These are phyloP conservation scores for Anticlea derivata DNA, from an alignment of 2,888 invertebrate species.

Conservation along the genomic window DNA sequence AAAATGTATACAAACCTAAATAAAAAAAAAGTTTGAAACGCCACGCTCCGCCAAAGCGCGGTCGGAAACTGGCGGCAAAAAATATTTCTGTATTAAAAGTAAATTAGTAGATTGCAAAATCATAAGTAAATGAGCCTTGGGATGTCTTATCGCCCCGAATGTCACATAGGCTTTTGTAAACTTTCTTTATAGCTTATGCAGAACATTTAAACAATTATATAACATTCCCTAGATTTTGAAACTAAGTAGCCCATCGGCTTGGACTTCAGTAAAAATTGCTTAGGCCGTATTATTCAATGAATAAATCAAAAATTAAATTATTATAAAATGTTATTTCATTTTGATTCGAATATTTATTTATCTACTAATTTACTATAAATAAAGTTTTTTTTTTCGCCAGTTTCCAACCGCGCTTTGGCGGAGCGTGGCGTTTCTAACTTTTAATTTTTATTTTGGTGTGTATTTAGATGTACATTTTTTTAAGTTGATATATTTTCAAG, in stretches of 20 bases:
- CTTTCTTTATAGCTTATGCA: slow-evolving; percentile 15
- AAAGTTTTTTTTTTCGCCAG: slow-evolving; percentile 46
- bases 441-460: slow-evolving; percentile 10
- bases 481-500: too few relatives aligned
- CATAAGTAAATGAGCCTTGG: slow-evolving; percentile 45
- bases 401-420: slow-evolving; percentile 43
- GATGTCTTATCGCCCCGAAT: slow-evolving; percentile 45
- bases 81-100: slow-evolving; percentile 49
- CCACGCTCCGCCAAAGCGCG: slow-evolving; percentile 40
- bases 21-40: slow-evolving; percentile 19
- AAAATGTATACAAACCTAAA: slow-evolving; percentile 3
- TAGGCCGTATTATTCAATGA: too few relatives aligned
- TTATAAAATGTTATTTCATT: neutral
- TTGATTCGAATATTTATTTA: neutral
- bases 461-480: slow-evolving; percentile 2
- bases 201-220: too few relatives aligned
- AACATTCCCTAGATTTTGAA: too few relatives aligned
- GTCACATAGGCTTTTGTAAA: slow-evolving; percentile 18
- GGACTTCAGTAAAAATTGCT: too few relatives aligned
- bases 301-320: too few relatives aligned
- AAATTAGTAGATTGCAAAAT: slow-evolving; percentile 54
- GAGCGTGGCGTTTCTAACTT: slow-evolving; percentile 34
- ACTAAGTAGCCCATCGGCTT: too few relatives aligned
- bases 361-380: slow-evolving; percentile 45
- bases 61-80: slow-evolving; percentile 48